Base-by-base conservation (phyloP, 1,140 invertebrate species). In the Philotrypesis tridentata region DNA sequence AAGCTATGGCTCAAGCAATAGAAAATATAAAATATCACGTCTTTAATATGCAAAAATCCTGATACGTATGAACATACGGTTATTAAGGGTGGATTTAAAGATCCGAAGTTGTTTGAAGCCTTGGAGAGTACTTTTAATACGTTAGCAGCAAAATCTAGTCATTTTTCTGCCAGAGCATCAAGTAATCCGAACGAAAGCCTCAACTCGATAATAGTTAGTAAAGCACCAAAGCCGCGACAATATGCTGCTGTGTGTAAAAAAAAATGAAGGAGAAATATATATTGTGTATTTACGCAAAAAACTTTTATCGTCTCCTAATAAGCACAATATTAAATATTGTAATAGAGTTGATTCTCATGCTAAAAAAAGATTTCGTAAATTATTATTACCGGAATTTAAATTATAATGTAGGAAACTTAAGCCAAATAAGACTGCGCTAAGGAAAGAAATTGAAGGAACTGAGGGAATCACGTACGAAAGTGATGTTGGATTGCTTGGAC, bases 171-270 rank as follows among this genome's bases (percentile, higher is more conserved):
- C 14, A 83, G 29, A 23, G 79, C 74, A 8, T 84, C 84, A 0
- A 84, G 80, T 55, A 82, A 85, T 78, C 68, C 78, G 17, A 85
- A 84, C 48, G 82, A 85, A 71, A 85, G 79, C 27, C 78, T 85
- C 4, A 81, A 37, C 55, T 79, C 14, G n/a, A n/a, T n/a, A n/a
- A n/a, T n/a, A n/a, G n/a, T n/a, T n/a, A n/a, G n/a, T n/a, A n/a
- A n/a, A n/a, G 84, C 80, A 61, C 84, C 84, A 25, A 85, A 85
- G 74, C 33, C 73, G 14, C n/a, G 68, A 48, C 75, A 63, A 14
- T 82, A 85, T 65, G 78, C 75, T 67, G 37, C 79, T 17, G 79
- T 85, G n/a, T 25, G 68, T 72, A n/a, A 81, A 79, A 67, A 85
- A 85, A 43, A 85, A 85, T 79, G 61, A 74, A 21, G 80, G 82